Base-by-base conservation (phyloP, 2,888 invertebrate species). In the Meteorus colon region DNA sequence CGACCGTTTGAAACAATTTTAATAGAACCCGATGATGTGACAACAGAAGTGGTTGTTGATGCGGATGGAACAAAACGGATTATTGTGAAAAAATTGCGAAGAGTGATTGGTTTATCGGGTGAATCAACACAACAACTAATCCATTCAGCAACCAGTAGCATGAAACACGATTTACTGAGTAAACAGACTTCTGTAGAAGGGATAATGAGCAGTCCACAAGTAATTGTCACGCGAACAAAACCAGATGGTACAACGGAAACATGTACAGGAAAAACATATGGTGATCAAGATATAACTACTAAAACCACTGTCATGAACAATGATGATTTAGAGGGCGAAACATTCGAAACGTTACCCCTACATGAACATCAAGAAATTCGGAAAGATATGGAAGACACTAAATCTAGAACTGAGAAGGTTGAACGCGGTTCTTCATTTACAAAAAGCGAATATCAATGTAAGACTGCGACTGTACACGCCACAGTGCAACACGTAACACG, bases 401-500 rank as follows among this genome's bases (percentile, higher is more conserved):
- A 81, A 3, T 80, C 88, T 0, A 82, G 87, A 41, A 81, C 82
- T 79, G 84, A 82, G 80, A 89, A 81, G 2, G 24, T 81, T 16
- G 73, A 72, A 24, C 66, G 73, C 10, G 70, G 74, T 27, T 70
- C 76, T 4, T 37, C 37, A n/a, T 84, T 89, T 1, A 81, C 82
- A 12, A 77, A 80, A 6, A 81, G 81, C 1, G 86, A 85, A 27
- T 87, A 84, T 73, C 83, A 92, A 78, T 93, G 93, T 4, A 93
- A 94, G 3, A 93, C 94, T 10, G 94, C 95, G 0, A 94, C 93
- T 82, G 94, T 96, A 0, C 93, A 94, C 59, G 95, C 96, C 29
- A 94, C 96, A 6, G 95, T 96, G 0, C 95, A 96, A 86, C 95
- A 96, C 90, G 94, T 96, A 0, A 95, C 95, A 0, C 92, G 95